Conservation (phyloP, 2,797 vertebrate species). For the Alfaro cultratus region DNA sequence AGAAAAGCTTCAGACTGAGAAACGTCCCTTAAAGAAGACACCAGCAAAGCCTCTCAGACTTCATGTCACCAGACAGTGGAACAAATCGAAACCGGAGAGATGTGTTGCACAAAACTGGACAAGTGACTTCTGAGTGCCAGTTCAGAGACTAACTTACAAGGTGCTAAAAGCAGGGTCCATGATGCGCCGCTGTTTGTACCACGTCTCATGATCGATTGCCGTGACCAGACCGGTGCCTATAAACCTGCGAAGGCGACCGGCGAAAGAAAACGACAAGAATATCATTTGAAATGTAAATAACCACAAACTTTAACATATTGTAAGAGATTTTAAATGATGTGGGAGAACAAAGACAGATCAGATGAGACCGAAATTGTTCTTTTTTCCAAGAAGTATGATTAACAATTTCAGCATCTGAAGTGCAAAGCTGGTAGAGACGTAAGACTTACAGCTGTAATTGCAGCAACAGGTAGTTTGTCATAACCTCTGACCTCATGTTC, state of each 20-base stretch:
- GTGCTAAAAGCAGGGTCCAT: conserved; percentile 92
- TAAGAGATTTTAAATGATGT: not conserved
- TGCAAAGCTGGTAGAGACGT: not conserved
- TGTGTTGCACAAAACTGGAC: not conserved
- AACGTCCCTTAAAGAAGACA: not conserved
- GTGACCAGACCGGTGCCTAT: conserved; percentile 87
- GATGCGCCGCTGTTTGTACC: conserved; percentile 89
- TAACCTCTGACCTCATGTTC: not conserved
- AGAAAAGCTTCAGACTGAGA: not conserved
- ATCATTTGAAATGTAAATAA: not conserved
- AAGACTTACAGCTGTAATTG: not conserved
- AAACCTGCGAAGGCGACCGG: conserved; percentile 75
- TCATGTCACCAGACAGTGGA: not conserved
- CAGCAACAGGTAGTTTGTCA: not conserved
- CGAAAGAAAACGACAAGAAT: not conserved
- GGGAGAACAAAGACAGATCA: not conserved
- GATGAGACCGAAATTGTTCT: not conserved
- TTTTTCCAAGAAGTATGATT: not conserved
- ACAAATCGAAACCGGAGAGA: not conserved
- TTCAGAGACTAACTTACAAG: not conserved
- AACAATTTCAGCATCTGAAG: not conserved
- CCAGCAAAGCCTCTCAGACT: not conserved
- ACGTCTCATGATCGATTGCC: conserved; percentile 80
- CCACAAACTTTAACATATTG: too few relatives aligned
- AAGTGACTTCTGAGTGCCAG: not conserved